Evolutionary conservation across 2,888 invertebrate species (phyloP), one percentile per base, ranked within the genome.

Genomic region (Nemurella pictetii): DNA sequence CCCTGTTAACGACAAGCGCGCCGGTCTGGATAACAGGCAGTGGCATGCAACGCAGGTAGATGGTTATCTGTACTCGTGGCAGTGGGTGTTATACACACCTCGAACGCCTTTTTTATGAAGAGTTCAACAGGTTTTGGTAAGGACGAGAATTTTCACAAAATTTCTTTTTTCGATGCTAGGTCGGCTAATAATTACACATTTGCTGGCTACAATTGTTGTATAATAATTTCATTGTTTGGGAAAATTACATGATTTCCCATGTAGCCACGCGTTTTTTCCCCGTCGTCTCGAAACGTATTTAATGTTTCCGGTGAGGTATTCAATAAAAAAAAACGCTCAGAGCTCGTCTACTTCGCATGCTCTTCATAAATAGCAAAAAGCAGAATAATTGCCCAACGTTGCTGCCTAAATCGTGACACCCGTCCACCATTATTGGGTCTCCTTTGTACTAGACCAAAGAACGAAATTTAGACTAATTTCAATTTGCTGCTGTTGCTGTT

Each of bases 41-140:
- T 1, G 15, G 20, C 55, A 55, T 55, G 55, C 55, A 55, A 55
- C 55, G 55, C 55, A 55, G 55, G 55, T 55, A 55, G 55, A 55
- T 55, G 55, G 15, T 55, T 20, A 55, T 55, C 55, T 55, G 20
- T 55, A 55, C 55, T 12, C 3, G 55, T 20, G 55, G 55, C 20
- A 20, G 55, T 55, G 55, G 55, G 5, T 55, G 55, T 55, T 32
- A 32, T 32, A 25, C 26, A 25, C 28, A 29, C 78, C 78, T n/a
- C 30, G 20, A 30, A 29, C 28, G 78, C 55, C 55, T 30, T 78
- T 78, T 78, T 78, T 78, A 78, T 78, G n/a, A 30, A n/a, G 28
- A 78, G 75, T 78, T 78, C 78, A 78, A 78, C 78, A 78, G 78
- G 78, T 78, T 78, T n/a, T 75, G 75, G 73, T 9, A 77, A 12